Conservation (phyloP, 2,888 invertebrate genomes). For the Candidula unifasciata region DNA sequence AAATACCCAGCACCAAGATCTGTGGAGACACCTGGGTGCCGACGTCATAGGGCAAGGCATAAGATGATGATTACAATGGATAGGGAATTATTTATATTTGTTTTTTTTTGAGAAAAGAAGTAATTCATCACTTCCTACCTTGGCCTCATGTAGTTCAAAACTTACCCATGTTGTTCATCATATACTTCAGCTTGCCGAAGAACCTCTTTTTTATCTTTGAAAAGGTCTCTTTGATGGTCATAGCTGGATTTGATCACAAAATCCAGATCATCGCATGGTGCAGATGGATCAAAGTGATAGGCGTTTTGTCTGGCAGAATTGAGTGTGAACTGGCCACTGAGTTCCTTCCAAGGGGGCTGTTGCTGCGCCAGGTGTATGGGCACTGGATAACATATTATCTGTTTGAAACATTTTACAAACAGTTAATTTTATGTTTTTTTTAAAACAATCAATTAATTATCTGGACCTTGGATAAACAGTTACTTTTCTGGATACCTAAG, state of each 20-base stretch:
- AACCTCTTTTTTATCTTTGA: slow-evolving; percentile 73
- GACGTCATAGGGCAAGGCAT: too few relatives aligned
- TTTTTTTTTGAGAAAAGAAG: too few relatives aligned
- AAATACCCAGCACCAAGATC: too few relatives aligned
- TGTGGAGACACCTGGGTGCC: too few relatives aligned
- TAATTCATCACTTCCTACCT: too few relatives aligned
- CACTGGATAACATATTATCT: slow-evolving; percentile 58
- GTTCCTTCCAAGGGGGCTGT: slow-evolving; percentile 75
- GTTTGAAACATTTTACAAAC: not conserved
- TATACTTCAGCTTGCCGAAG: slow-evolving; percentile 75
- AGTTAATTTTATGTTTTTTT: too few relatives aligned
- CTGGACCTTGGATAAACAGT: too few relatives aligned
- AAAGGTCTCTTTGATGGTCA: slow-evolving; percentile 75
- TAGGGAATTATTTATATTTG: too few relatives aligned
- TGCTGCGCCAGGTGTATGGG: slow-evolving; percentile 74
- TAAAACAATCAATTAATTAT: too few relatives aligned
- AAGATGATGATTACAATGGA: too few relatives aligned
- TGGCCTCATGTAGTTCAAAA: not conserved
- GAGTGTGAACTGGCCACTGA: slow-evolving; percentile 72
- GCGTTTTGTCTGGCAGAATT: slow-evolving; percentile 73
- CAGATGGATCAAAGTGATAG: slow-evolving; percentile 74
- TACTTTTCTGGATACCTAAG: too few relatives aligned
- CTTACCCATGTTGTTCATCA: slow-evolving; percentile 72
- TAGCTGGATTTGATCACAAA: slow-evolving; percentile 77
- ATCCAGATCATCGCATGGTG: slow-evolving; percentile 76